These are phyloP conservation scores for Drosophila prostipennis DNA, from an alignment of 2,888 invertebrate species.

Conservation along the genomic window DNA sequence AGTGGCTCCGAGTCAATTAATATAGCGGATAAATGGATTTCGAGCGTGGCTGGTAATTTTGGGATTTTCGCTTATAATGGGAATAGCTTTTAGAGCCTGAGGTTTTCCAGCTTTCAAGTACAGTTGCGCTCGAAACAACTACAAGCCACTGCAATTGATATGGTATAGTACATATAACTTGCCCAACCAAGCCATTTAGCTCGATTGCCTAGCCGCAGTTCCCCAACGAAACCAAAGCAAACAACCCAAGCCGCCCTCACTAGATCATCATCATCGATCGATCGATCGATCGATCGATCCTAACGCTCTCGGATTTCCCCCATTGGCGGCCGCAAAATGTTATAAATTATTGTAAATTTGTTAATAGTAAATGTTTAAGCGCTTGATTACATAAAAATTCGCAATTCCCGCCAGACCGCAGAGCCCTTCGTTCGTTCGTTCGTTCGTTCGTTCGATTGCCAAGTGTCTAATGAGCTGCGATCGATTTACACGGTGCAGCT, in stretches of 20 bases:
- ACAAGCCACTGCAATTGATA: slow-evolving; percentile 47
- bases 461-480: slow-evolving; percentile 72
- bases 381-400: slow-evolving; percentile 74
- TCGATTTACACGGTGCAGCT: slow-evolving; percentile 64
- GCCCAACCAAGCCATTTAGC: slow-evolving; percentile 73
- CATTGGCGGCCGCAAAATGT: slow-evolving; percentile 57
- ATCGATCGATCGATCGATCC: slow-evolving; percentile 31
- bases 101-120: no score
- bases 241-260: background rate
- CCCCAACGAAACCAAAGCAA: background rate
- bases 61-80: no score
- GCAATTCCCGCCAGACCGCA: slow-evolving; percentile 18
- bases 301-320: slow-evolving; percentile 40
- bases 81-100: no score
- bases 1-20: slow-evolving; percentile 17
- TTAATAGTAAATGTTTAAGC: slow-evolving; percentile 79
- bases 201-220: slow-evolving; percentile 60
- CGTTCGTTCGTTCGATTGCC: slow-evolving; percentile 23
- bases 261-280: slow-evolving; percentile 9
- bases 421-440: slow-evolving; percentile 14
- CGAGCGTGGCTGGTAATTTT: background rate
- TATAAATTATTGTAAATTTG: slow-evolving; percentile 74
- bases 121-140: slow-evolving; percentile 16
- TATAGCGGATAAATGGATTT: slow-evolving; percentile 8
- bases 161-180: slow-evolving; percentile 19